Percentiles rank a stretch among this genome's conserved stretches.
Evolutionary conservation across 2,113 vertebrate genomes (phyloP).

Genomic region (Piaya cayana): DNA sequence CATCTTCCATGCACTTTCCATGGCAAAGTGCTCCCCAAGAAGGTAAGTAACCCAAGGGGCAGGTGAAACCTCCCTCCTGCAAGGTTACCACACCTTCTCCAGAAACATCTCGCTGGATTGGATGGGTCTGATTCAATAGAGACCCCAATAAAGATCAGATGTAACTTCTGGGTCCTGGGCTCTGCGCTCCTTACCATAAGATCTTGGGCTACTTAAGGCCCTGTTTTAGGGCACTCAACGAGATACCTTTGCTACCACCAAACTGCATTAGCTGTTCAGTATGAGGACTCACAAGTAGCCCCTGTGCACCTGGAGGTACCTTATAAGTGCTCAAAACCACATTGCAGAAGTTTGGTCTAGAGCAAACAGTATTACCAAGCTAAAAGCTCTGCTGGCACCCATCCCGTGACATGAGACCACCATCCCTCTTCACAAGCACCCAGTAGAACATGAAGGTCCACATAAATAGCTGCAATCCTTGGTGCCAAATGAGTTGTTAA

Average conservation of each 20-base stretch:
- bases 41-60: accelerated
- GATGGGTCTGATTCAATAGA: not conserved
- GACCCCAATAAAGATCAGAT: not conserved
- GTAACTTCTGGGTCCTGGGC: not conserved
- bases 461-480: not conserved
- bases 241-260: not conserved
- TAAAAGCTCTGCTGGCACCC: not conserved
- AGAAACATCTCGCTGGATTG: not conserved
- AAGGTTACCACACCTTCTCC: not conserved
- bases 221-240: not conserved
- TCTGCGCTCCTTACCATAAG: not conserved
- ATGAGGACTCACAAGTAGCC: not conserved
- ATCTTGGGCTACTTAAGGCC: not conserved
- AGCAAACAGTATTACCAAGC: not conserved
- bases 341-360: not conserved
- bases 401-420: not conserved
- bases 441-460: not conserved
- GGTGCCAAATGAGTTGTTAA: not conserved
- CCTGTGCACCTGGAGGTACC: not conserved
- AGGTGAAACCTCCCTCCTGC: not conserved
- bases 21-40: not conserved
- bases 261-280: accelerated
- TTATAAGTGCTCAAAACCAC: not conserved
- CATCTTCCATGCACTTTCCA: not conserved
- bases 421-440: not conserved